Evolutionary conservation across 2,888 invertebrate genomes (phyloP).

Genomic region (Xestobium rufovillosum): DNA sequence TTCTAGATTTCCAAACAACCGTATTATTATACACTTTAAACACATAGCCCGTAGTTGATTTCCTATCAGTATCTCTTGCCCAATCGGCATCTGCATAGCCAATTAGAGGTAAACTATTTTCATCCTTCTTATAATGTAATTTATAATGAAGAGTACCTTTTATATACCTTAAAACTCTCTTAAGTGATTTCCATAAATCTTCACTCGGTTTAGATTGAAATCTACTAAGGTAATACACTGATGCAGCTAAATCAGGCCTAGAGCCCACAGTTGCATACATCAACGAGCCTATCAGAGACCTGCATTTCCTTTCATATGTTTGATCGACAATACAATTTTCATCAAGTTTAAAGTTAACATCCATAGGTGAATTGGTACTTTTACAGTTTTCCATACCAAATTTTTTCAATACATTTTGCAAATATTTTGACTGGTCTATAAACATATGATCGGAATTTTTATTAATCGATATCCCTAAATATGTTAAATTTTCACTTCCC

Average conservation of each 20-base stretch:
- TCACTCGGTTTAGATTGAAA: conserved; percentile 18
- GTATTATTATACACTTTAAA: too few species aligned
- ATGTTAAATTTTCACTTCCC: conserved; percentile 10
- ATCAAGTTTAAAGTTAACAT: conserved; percentile 7
- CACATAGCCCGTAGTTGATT: too few species aligned
- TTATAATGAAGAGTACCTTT: conserved; percentile 20
- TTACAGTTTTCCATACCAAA: conserved; percentile 6
- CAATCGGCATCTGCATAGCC: too few species aligned
- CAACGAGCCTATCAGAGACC: conserved; percentile 19
- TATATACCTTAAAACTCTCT: conserved; percentile 24
- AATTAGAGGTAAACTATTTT: conserved; percentile 12
- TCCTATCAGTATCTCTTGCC: too few species aligned
- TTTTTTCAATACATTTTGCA: too few species aligned
- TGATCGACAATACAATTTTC: conserved; percentile 4
- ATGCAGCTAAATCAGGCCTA: conserved; percentile 20
- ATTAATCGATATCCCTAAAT: conserved; percentile 14
- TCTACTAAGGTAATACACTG: conserved; percentile 19
- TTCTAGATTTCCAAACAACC: too few species aligned
- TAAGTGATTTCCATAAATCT: conserved; percentile 20
- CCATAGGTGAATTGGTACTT: conserved; percentile 1
- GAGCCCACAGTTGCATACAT: conserved; percentile 21
- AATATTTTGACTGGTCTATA: too few species aligned
- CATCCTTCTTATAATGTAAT: conserved; percentile 14
- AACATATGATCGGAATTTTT: too few species aligned
- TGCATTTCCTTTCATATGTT: conserved; percentile 9